phyloP scores from a whole-genome alignment of 2,797 vertebrate genomes.

The Mus spretus region DNA sequence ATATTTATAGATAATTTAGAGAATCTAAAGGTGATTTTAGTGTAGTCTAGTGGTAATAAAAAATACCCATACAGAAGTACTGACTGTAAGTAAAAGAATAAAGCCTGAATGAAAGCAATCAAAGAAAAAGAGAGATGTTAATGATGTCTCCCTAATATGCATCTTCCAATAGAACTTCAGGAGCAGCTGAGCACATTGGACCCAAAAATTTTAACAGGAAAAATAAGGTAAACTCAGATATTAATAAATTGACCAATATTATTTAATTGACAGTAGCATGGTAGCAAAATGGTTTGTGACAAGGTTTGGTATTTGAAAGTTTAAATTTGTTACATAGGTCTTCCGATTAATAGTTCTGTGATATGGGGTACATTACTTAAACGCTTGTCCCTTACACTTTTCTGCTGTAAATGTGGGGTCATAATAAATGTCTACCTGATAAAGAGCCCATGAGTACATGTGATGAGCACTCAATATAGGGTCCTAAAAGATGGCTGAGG shows the following conservation, averaged over 20 bases:
- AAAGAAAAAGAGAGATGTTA: neutral
- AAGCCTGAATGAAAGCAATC: neutral
- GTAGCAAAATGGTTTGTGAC: neutral
- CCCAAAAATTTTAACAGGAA: neutral
- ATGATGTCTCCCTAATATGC: neutral
- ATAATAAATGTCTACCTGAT: constrained; percentile 21
- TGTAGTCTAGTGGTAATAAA: neutral
- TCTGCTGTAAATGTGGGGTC: neutral
- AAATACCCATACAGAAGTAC: neutral
- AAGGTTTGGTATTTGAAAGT: neutral
- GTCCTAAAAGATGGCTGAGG: neutral
- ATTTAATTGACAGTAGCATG: neutral
- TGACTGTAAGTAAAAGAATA: neutral
- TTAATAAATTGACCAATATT: constrained; percentile 2
- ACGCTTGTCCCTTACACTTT: neutral
- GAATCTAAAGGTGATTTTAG: neutral
- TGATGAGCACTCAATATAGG: neutral
- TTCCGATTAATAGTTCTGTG: neutral
- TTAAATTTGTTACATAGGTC: constrained; percentile 10
- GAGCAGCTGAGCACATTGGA: neutral
- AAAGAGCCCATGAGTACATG: neutral
- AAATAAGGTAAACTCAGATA: neutral
- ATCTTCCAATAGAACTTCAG: neutral
- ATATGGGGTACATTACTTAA: constrained; percentile 7
- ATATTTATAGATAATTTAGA: neutral